phyloP scores from a whole-genome alignment of 2,888 invertebrate species.

The Cyclophora albipunctata region DNA sequence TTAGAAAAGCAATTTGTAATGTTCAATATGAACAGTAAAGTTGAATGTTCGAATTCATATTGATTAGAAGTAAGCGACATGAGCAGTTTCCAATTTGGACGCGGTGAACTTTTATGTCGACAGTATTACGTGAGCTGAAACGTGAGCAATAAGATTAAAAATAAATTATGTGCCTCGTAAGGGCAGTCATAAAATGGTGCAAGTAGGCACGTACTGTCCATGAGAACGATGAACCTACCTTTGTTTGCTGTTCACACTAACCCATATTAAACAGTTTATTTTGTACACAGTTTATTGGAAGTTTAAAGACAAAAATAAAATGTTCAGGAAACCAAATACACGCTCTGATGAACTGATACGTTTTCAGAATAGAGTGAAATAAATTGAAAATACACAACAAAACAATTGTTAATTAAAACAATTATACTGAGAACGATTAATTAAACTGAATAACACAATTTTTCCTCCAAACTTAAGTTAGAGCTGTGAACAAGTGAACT shows the following conservation, averaged over 20 bases:
- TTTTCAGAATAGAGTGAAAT: no score
- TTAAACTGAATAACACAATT: slow-evolving; percentile 12
- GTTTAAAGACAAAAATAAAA: no score
- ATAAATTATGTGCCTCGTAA: slow-evolving; percentile 61
- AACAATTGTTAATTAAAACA: no score
- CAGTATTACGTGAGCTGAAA: slow-evolving; percentile 68
- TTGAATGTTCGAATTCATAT: slow-evolving; percentile 25
- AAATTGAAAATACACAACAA: no score
- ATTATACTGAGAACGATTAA: background rate
- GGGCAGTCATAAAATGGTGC: slow-evolving; percentile 39
- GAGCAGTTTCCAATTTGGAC: slow-evolving; percentile 61
- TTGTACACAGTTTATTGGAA: no score
- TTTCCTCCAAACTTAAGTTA: slow-evolving; percentile 42
- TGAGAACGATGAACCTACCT: slow-evolving; percentile 18
- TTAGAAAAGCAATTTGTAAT: no score
- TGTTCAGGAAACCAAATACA: no score
- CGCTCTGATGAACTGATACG: no score
- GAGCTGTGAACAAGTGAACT: slow-evolving; percentile 55
- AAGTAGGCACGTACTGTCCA: slow-evolving; percentile 25
- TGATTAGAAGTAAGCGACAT: slow-evolving; percentile 39
- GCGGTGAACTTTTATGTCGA: slow-evolving; percentile 67
- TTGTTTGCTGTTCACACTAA: slow-evolving; percentile 15
- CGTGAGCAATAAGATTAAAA: slow-evolving; percentile 68
- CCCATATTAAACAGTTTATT: background rate
- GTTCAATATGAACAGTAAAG: background rate